Evolutionary conservation across 2,113 vertebrate genomes (phyloP).

Genomic region (Nycticebus coucang): DNA sequence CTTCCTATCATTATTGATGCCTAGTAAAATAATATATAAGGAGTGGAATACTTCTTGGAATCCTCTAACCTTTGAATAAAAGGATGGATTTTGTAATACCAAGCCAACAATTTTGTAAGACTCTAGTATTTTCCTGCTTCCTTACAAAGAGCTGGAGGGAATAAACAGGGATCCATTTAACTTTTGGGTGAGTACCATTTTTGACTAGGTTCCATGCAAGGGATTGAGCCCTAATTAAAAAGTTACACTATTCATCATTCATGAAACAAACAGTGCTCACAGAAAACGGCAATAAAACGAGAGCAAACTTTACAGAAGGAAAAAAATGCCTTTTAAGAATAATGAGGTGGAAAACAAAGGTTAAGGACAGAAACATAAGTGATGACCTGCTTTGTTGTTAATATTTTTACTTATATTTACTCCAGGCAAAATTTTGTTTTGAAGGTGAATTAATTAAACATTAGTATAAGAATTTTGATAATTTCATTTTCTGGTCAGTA

Average conservation of each 20-base stretch:
- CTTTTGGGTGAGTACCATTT: not conserved
- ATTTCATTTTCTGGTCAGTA: not conserved
- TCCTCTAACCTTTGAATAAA: not conserved
- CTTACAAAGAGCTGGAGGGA: not conserved
- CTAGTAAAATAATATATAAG: not conserved
- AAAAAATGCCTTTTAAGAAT: not conserved
- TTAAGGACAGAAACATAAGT: not conserved
- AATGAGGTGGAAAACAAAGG: not conserved
- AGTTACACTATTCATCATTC: not conserved
- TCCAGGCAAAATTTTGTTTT: not conserved
- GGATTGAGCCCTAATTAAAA: not conserved
- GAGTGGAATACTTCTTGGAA: not conserved
- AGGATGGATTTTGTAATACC: not conserved
- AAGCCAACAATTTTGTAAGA: not conserved
- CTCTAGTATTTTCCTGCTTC: not conserved
- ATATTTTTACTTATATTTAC: not conserved
- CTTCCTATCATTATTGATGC: not conserved
- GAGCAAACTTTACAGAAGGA: not conserved
- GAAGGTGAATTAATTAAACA: not conserved
- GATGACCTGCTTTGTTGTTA: not conserved
- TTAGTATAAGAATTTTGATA: not conserved
- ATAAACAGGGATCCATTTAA: not conserved
- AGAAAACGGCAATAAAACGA: not conserved
- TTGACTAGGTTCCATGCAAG: not conserved
- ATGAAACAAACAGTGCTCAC: not conserved